Evolutionary conservation across 1,140 invertebrate genomes (phyloP), one percentile per base, ranked within the genome.

Genomic region (Heliconius melpomene): DNA sequence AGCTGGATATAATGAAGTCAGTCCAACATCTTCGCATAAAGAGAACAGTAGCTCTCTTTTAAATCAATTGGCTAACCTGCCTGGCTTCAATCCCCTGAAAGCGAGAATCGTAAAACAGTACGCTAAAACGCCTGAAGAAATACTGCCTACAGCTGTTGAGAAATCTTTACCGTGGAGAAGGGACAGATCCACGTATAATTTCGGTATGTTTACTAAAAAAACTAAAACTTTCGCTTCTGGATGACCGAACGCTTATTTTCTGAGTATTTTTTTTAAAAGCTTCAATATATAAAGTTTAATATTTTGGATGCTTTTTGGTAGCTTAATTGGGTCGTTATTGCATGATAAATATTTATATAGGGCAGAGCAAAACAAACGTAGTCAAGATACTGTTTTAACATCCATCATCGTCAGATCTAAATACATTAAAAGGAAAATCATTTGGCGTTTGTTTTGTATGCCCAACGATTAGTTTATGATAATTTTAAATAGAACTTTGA

Each of bases 141-240:
- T 95, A 87, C 91, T 95, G 88, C 96, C 96, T 76, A 97, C 96
- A 84, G 95, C 96, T 84, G 96, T 97, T 89, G 97, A 97, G 94
- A 95, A 96, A 89, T 96, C 96, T 83, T 95, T 97, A 90, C 97
- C 97, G 84, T 97, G 97, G 97, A 95, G 96, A 93, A 95, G 96
- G 88, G 96, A 97, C 91, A 95, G 95, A 91, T 96, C 95, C 92
- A 94, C 93, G 86, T 95, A 95, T 89, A 95, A 95, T 87, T 95
- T 95, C 85, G 94, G 94, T 95, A 95, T 93, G 94, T 95, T 87
- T 89, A 80, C 66, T 80, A 81, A 78, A 78, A 81, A 57, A 80
- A 80, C 40, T 70, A 52, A 72, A 81, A 72, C 77, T 81, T 77
- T 78, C 77, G 80, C 80, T 81, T 81, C 46, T 81, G 77, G 77